Conservation (phyloP, 1,140 invertebrate genomes). For the Drosophila quadrilineata region DNA sequence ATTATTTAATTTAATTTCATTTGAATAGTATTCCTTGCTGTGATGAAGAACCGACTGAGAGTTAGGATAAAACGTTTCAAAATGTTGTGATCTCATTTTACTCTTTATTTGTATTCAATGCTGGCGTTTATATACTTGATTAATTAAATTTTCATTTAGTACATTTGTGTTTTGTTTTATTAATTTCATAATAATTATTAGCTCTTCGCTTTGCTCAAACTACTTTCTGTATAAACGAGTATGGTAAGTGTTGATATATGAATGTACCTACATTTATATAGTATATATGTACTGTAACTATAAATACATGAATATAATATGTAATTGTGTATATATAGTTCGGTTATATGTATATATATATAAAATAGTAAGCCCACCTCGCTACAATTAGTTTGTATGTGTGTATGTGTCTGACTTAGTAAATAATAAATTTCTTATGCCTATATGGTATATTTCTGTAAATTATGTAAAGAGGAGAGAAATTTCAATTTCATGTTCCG, state of each 20-base stretch:
- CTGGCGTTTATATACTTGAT: conserved; percentile 19
- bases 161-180: too few relatives aligned
- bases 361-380: conserved; percentile 77
- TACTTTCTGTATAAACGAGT: conserved; percentile 51
- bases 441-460: conserved; percentile 21
- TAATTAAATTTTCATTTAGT: conserved; percentile 13
- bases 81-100: conserved; percentile 7
- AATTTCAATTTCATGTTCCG: conserved; percentile 70
- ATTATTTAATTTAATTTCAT: conserved; percentile 60
- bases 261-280: conserved; percentile 28
- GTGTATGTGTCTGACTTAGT: conserved; percentile 18
- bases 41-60: conserved; percentile 32
- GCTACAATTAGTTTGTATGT: conserved; percentile 21
- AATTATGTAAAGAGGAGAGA: conserved; percentile 48
- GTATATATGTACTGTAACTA: conserved; percentile 24
- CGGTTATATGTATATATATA: too few relatives aligned
- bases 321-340: conserved; percentile 39
- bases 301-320: conserved; percentile 23
- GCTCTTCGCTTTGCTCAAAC: conserved; percentile 16
- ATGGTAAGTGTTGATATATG: too few relatives aligned
- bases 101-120: neutral
- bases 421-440: conserved; percentile 46
- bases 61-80: conserved; percentile 44
- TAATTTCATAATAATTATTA: conserved; percentile 19
- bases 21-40: conserved; percentile 41